phyloP scores from a whole-genome alignment of 2,113 vertebrate species.

The Nycticebus coucang region DNA sequence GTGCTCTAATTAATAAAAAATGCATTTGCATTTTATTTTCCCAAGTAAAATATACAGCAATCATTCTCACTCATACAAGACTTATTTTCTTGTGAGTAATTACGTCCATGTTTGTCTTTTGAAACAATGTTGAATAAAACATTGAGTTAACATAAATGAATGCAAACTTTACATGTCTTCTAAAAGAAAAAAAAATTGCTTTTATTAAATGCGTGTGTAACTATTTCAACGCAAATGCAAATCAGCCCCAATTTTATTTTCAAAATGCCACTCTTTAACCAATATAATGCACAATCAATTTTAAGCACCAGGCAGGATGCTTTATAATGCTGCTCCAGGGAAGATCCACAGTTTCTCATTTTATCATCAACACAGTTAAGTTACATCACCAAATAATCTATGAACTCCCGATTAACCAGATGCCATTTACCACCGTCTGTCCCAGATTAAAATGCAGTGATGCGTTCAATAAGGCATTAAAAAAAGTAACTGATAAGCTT shows the following conservation, averaged over 20 bases:
- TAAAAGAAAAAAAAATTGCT: constrained; percentile 57
- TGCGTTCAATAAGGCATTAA: not conserved
- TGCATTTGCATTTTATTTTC: constrained; percentile 56
- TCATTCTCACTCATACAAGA: constrained; percentile 52
- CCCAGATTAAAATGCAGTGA: constrained; percentile 70
- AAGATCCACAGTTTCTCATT: constrained; percentile 66
- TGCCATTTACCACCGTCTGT: constrained; percentile 48
- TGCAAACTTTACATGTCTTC: constrained; percentile 80
- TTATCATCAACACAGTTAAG: constrained; percentile 62
- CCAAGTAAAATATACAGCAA: constrained; percentile 59
- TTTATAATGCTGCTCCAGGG: constrained; percentile 67
- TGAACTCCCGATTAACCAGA: constrained; percentile 68
- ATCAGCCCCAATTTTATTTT: constrained; percentile 69
- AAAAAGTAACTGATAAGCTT: not conserved
- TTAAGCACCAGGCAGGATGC: constrained; percentile 63
- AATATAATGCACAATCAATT: constrained; percentile 77
- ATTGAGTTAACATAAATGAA: constrained; percentile 79
- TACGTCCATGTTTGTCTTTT: constrained; percentile 69
- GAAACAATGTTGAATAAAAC: constrained; percentile 75
- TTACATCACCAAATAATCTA: constrained; percentile 61
- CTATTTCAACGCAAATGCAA: constrained; percentile 72
- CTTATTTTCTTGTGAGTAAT: constrained; percentile 73
- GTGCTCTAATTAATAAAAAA: constrained; percentile 59
- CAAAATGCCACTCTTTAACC: constrained; percentile 74
- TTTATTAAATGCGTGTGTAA: constrained; percentile 75